A percentile compares a stretch with the other conserved stretches of the same genome.
These are phyloP conservation scores for Deroplatys truncata DNA, from an alignment of 2,888 invertebrate species.

Conservation along the genomic window DNA sequence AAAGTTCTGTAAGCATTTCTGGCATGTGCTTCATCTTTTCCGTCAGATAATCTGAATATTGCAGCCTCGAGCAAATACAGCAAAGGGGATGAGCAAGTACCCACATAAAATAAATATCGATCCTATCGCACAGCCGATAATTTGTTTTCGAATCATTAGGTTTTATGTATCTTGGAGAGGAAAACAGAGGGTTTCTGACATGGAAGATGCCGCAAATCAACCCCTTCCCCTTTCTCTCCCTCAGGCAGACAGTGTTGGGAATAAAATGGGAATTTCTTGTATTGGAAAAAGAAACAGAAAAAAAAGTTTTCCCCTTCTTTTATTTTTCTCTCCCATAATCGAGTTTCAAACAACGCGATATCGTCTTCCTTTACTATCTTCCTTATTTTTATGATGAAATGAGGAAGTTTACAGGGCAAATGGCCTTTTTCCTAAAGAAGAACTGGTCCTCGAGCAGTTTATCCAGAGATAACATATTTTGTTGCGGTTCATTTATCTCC, in stretches of 20 bases:
- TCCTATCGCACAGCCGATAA: background rate
- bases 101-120: conserved; percentile 4
- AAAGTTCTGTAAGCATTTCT: background rate
- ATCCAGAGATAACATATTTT: background rate
- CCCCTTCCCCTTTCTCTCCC: background rate
- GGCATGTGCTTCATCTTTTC: background rate
- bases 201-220: conserved; percentile 4
- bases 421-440: background rate
- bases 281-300: background rate
- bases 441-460: background rate
- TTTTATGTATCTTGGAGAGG: conserved; percentile 10
- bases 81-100: background rate
- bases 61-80: background rate
- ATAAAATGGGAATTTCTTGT: background rate
- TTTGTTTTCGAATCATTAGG: conserved; percentile 5
- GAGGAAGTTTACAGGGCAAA: background rate
- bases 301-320: background rate
- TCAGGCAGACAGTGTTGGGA: background rate
- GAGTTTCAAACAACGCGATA: background rate
- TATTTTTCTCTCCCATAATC: background rate
- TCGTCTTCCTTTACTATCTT: background rate
- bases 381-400: background rate
- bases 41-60: background rate
- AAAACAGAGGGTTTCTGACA: conserved; percentile 12
- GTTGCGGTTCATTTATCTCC: background rate